A percentile compares a stretch with the other conserved stretches of the same genome.
These are phyloP conservation scores for Galendromus occidentalis DNA, from an alignment of 1,140 invertebrate genomes.

Conservation along the genomic window DNA sequence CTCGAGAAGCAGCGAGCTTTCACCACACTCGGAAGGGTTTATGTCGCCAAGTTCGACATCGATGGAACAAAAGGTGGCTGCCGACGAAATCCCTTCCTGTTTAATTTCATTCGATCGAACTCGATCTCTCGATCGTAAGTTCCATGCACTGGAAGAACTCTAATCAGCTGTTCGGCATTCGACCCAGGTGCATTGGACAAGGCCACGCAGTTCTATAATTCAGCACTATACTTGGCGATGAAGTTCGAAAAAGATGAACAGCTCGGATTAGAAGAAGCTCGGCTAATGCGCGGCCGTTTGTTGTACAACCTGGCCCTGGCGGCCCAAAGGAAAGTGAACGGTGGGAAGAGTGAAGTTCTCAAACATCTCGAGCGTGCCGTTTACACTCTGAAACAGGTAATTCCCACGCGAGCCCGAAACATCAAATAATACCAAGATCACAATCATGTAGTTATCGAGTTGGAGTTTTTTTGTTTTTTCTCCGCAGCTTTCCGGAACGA, in stretches of 20 bases:
- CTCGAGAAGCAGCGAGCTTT: not conserved
- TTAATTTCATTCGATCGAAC: too few species aligned
- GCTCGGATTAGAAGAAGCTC: not conserved
- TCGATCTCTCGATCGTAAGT: too few species aligned
- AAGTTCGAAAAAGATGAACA: not conserved
- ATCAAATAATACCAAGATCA: too few species aligned
- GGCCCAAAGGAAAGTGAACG: not conserved
- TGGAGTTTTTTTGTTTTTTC: too few species aligned
- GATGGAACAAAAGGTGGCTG: not conserved
- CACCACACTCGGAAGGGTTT: not conserved
- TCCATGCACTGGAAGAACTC: too few species aligned
- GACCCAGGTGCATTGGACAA: not conserved
- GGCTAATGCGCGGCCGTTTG: not conserved
- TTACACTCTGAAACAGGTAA: not conserved
- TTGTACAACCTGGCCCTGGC: not conserved
- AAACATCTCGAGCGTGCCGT: constrained; percentile 1
- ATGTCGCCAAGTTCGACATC: not conserved
- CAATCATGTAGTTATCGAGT: too few species aligned
- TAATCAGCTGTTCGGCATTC: not conserved
- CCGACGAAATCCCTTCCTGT: too few species aligned
- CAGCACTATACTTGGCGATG: not conserved
- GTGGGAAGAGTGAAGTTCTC: not conserved
- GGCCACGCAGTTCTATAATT: constrained; percentile 2
- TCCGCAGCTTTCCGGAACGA: not conserved
- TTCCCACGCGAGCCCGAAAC: too few species aligned